Base-by-base conservation (phyloP, 2,888 invertebrate genomes). In the Micropterix aruncella region DNA sequence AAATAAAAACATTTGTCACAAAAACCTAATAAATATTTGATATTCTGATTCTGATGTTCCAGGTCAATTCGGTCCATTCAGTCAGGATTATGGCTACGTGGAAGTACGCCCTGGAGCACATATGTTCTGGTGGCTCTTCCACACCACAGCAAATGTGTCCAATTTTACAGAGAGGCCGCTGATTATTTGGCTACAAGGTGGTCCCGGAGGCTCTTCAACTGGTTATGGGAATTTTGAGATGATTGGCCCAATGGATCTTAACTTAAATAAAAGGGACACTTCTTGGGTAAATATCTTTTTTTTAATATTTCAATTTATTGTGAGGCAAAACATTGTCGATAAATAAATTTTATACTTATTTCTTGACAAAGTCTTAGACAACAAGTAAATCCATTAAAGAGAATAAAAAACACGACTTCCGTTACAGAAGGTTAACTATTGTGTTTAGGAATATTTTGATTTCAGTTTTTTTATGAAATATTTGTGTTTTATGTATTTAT, bases 81-180 rank as follows among this genome's bases (percentile, higher is more conserved):
- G 76, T 43, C 83, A 88, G 63, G 79, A 80, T 55, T 87, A 80
- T 78, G 82, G 77, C 5, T 83, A 80, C 60, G 80, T 83, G 2
- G 74, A 74, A 46, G 83, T 90, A 0, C 73, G 88, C 0, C 71
- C 73, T 2, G 75, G 80, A 1, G 87, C 88, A 0, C 79, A 85
- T 53, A 84, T 87, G 80, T 90, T 91, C 61, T 91, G 86, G 74
- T 91, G 90, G 89, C 61, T 92, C 27, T 89, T 84, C 57, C 82
- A 83, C 56, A 83, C 83, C 12, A 80, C 79, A 0, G 77, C 80
- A 1, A 63, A 73, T 41, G 78, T 77, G 0, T 51, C 55, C 3
- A 67, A 68, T 39, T 74, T 77, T 55, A 75, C 75, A 0, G 74
- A 83, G 1, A 71, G 77, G 37, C 92, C 92, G 0, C 63, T 91